Base-by-base conservation (phyloP, 2,797 vertebrate species). In the Bradypodion pumilum region DNA sequence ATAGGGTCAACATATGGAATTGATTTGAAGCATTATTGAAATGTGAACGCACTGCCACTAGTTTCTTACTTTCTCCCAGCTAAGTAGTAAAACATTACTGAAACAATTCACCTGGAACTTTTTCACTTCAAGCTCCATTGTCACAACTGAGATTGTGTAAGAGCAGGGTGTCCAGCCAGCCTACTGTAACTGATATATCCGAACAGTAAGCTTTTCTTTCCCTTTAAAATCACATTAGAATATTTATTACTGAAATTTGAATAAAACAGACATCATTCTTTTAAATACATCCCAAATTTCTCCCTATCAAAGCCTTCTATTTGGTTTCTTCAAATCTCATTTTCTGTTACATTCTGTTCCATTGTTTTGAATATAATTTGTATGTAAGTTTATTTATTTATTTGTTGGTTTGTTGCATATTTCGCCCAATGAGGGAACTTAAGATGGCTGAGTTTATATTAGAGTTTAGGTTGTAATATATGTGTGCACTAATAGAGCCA, bases 1-100 rank as follows among this genome's bases (percentile, higher is more conserved):
- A 93, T 1, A 15, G 87, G 89, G 91, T 94, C 92, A 92, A 92
- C 90, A 93, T 90, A 92, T 95, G 90, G 89, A 91, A 92, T 60
- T 94, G 90, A 90, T 94, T 93, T 93, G 91, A 59, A 86, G 59
- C 72, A 88, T 89, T 91, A 93, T 92, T 91, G 85, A 94, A 91
- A 88, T 89, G 90, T 89, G 42, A 66, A 85, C 86, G 80, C 59
- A 77, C 80, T 91, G 87, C 75, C 85, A 89, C 87, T 74, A 70
- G 78, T 88, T 91, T 88, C 86, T 93, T 85, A 46, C 83, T 87
- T 52, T 87, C 86, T 73, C 68, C 25, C 82, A 90, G 85, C 84
- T 42, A 70, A 85, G 75, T 78, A 91, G 74, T 81, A 90, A 90
- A 88, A 68, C 85, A 49, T 86, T 89, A 87, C 72, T 87, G 52